phyloP scores from a whole-genome alignment of 2,888 invertebrate genomes.

The Caenorhabditis japonica region DNA sequence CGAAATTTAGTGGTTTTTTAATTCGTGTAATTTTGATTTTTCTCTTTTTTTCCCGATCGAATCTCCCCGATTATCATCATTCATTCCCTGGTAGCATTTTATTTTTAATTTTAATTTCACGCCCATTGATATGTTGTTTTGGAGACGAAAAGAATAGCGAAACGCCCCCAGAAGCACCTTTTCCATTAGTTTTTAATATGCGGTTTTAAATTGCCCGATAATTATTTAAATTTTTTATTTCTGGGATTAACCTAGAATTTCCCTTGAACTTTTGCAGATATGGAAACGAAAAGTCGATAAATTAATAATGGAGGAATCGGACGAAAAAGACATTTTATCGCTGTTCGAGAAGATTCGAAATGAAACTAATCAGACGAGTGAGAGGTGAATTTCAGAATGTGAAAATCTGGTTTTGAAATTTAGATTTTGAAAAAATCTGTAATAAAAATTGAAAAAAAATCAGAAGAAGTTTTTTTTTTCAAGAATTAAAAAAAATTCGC shows the following conservation, averaged over 20 bases:
- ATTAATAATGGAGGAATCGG: background rate
- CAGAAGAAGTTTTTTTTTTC: background rate
- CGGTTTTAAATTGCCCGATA: background rate
- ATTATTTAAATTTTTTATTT: too few relatives aligned
- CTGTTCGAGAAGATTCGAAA: constrained; percentile 27
- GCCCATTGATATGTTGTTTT: too few relatives aligned
- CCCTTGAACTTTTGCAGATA: too few relatives aligned
- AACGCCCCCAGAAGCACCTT: background rate
- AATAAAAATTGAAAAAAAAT: background rate
- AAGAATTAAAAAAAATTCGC: too few relatives aligned
- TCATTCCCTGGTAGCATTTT: too few relatives aligned
- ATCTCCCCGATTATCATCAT: too few relatives aligned
- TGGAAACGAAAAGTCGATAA: too few relatives aligned
- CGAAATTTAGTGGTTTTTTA: background rate
- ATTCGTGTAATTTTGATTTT: background rate
- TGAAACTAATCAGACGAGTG: constrained; percentile 5
- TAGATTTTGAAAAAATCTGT: background rate
- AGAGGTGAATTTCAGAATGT: constrained; percentile 7
- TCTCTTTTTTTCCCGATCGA: background rate
- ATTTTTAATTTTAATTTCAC: too few relatives aligned
- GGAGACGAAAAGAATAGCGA: too few relatives aligned
- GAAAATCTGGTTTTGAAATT: too few relatives aligned
- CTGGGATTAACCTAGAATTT: too few relatives aligned
- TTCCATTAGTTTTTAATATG: background rate
- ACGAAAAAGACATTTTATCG: constrained; percentile 24